These are phyloP conservation scores for Xenopus laevis DNA, from an alignment of 2,113 vertebrate species.

Conservation along the genomic window DNA sequence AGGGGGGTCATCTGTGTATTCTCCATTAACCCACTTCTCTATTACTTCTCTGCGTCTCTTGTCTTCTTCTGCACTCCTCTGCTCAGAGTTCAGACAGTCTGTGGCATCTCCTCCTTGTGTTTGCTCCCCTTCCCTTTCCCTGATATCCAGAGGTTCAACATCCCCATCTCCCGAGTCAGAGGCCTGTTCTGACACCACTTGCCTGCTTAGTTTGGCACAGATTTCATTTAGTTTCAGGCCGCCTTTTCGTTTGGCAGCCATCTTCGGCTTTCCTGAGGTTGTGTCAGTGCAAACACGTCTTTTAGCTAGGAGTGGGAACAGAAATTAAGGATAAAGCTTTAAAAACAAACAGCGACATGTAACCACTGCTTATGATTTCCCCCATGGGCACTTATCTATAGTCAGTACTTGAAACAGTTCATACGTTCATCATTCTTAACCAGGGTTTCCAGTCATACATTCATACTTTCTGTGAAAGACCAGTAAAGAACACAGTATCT, in stretches of 20 bases:
- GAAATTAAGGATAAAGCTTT: constrained; percentile 44
- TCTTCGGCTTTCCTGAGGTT: constrained; percentile 92
- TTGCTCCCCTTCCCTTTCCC: constrained; percentile 67
- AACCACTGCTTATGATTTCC: too few species aligned
- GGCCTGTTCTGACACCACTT: constrained; percentile 88
- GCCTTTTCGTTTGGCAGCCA: constrained; percentile 99
- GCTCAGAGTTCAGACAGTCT: constrained; percentile 66
- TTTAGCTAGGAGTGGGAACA: constrained; percentile 76
- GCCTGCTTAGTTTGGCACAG: constrained; percentile 98
- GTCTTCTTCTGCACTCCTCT: constrained; percentile 85
- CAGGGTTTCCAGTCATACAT: too few species aligned
- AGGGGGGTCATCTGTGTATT: constrained; percentile 83
- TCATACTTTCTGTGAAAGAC: too few species aligned
- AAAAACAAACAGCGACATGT: too few species aligned
- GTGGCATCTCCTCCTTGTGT: constrained; percentile 64
- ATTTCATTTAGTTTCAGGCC: constrained; percentile 98
- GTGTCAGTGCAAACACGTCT: constrained; percentile 94
- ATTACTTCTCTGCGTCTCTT: constrained; percentile 92
- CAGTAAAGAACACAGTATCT: too few species aligned
- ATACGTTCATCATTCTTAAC: too few species aligned
- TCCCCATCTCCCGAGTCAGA: constrained; percentile 77
- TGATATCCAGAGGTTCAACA: constrained; percentile 66
- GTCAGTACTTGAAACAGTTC: too few species aligned
- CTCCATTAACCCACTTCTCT: constrained; percentile 97
- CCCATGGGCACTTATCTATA: too few species aligned